phyloP scores from a whole-genome alignment of 2,113 vertebrate genomes.

The Ptyas mucosa region DNA sequence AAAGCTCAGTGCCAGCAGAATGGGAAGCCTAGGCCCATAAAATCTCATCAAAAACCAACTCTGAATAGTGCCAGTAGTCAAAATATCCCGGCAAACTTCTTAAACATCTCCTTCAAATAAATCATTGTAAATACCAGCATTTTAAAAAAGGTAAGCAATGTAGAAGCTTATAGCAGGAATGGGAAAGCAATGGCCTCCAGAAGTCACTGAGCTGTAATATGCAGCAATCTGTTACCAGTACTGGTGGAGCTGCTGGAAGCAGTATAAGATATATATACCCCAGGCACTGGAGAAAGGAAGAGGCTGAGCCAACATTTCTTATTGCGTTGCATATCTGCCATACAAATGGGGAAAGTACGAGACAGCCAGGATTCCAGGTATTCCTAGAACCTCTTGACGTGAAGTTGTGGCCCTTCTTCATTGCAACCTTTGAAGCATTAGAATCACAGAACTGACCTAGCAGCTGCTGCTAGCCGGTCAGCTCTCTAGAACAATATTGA shows the following conservation, averaged over 20 bases:
- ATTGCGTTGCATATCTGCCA: neutral
- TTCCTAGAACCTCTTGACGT: neutral
- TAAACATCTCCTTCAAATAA: neutral
- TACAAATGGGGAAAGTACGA: neutral
- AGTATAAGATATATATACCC: neutral
- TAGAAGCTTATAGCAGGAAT: neutral
- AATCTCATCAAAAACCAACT: neutral
- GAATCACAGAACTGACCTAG: neutral
- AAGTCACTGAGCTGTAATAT: neutral
- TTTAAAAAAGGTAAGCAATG: neutral
- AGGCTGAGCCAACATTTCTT: neutral
- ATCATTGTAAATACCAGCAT: neutral
- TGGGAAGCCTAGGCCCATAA: neutral
- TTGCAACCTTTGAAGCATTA: neutral
- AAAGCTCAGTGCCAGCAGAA: neutral
- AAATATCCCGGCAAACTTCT: neutral
- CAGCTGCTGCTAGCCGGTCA: neutral
- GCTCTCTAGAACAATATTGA: neutral
- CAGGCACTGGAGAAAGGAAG: neutral
- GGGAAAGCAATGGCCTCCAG: neutral
- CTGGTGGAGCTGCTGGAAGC: neutral
- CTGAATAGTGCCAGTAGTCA: neutral
- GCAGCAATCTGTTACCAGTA: neutral
- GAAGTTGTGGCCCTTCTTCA: neutral
- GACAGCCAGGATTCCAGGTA: neutral